Evolutionary conservation across 2,888 invertebrate genomes (phyloP).

Genomic region (Tenthredo amoena): DNA sequence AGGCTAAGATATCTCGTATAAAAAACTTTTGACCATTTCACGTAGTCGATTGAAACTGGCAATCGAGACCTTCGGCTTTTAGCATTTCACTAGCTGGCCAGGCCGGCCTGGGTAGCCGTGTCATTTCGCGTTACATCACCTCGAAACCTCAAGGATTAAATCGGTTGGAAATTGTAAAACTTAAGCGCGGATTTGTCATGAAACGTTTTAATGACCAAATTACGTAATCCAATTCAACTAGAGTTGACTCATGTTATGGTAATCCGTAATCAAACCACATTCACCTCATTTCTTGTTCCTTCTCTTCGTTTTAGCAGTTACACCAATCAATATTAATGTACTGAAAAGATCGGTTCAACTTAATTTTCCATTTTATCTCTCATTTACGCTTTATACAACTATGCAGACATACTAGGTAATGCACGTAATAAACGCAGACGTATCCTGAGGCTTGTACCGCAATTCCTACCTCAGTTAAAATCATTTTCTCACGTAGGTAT

Average conservation of each 20-base stretch:
- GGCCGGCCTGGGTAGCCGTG: not conserved
- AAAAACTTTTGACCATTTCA: conserved; percentile 9
- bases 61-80: conserved; percentile 45
- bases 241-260: conserved; percentile 4
- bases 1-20: not conserved
- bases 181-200: conserved; percentile 27
- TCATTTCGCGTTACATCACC: conserved; percentile 40
- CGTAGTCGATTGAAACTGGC: conserved; percentile 20
- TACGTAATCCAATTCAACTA: conserved; percentile 32
- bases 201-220: conserved; percentile 42
- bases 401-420: not conserved
- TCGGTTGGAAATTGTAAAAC: conserved; percentile 25
- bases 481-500: conserved; percentile 10
- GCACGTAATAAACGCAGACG: too few species aligned
- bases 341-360: not conserved
- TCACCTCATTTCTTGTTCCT: conserved; percentile 1
- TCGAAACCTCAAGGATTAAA: conserved; percentile 39
- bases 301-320: not conserved
- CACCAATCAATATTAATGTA: not conserved
- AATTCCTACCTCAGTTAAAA: not conserved
- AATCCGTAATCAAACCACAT: conserved; percentile 8
- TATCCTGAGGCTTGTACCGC: not conserved
- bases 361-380: not conserved
- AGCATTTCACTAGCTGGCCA: conserved; percentile 19
- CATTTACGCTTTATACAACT: not conserved